phyloP scores from a whole-genome alignment of 2,113 vertebrate genomes.

The Zapornia atra region DNA sequence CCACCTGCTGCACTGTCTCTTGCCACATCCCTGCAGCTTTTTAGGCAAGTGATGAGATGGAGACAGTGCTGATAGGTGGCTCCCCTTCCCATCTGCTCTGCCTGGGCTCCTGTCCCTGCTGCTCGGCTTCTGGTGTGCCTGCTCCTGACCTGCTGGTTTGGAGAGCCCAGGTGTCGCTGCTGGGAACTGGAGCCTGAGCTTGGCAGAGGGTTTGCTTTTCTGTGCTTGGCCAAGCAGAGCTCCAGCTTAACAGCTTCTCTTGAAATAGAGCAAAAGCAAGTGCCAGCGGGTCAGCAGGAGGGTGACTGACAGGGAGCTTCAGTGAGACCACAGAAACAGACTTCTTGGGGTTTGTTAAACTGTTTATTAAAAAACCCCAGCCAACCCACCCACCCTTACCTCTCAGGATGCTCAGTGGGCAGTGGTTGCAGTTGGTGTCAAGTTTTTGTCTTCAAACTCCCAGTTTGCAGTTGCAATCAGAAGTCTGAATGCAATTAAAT shows the following conservation, averaged over 20 bases:
- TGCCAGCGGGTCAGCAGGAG: background rate
- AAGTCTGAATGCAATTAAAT: background rate
- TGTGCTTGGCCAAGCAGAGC: background rate
- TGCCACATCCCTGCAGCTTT: background rate
- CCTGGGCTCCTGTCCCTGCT: too few species aligned
- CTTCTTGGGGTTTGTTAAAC: too few species aligned
- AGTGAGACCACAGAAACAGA: background rate
- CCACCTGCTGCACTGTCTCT: background rate
- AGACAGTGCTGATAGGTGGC: background rate
- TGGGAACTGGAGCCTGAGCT: background rate
- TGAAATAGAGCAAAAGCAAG: background rate
- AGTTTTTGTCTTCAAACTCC: background rate
- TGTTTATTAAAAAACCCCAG: too few species aligned
- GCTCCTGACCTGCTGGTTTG: background rate
- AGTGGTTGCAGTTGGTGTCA: background rate
- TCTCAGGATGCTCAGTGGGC: background rate
- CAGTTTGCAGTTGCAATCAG: background rate
- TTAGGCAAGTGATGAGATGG: too few species aligned
- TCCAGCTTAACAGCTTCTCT: background rate
- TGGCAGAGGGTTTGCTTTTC: background rate
- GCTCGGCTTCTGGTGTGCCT: background rate
- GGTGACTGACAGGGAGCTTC: background rate
- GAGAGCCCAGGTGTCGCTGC: background rate
- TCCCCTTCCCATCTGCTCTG: background rate
- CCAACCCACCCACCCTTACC: too few species aligned